These are phyloP conservation scores for Stichodactyla helianthus DNA, from an alignment of 64 coral and sea anemone species.

Conservation along the genomic window DNA sequence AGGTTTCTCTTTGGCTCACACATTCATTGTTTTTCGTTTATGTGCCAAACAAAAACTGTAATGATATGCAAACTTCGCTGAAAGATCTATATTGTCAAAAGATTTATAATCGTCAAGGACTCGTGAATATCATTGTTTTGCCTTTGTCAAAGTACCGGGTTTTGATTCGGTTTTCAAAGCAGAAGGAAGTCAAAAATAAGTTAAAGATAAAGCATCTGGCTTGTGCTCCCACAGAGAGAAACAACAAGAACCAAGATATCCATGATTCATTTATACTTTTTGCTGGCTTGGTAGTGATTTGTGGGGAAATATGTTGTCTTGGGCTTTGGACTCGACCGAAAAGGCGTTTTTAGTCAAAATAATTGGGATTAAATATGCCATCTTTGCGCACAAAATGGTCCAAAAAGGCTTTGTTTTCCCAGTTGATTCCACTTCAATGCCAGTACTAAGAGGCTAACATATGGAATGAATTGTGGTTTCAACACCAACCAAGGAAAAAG, in stretches of 20 bases:
- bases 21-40: slow-evolving; percentile 5
- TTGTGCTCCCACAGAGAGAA: slow-evolving; percentile 2
- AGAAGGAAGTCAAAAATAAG: background rate
- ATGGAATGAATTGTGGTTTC: background rate
- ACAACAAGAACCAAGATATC: background rate
- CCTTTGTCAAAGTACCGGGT: background rate
- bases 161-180: background rate
- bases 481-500: background rate
- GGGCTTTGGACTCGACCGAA: background rate
- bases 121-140: background rate
- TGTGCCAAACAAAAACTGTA: slow-evolving; percentile 16
- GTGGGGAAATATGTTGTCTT: background rate
- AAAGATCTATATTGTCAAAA: background rate
- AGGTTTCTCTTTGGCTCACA: slow-evolving; percentile 6
- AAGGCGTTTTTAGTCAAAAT: background rate
- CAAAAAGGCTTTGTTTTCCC: background rate
- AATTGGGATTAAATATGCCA: background rate
- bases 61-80: slow-evolving; percentile 10
- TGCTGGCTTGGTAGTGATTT: background rate
- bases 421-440: background rate
- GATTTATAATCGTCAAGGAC: background rate
- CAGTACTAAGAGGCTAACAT: background rate
- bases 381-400: background rate
- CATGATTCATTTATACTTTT: slow-evolving; percentile 3
- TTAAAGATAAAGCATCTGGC: background rate